Evolutionary conservation across 2,888 invertebrate species (phyloP), one percentile per base, ranked within the genome.

Genomic region (Carpatolechia fugitivella): DNA sequence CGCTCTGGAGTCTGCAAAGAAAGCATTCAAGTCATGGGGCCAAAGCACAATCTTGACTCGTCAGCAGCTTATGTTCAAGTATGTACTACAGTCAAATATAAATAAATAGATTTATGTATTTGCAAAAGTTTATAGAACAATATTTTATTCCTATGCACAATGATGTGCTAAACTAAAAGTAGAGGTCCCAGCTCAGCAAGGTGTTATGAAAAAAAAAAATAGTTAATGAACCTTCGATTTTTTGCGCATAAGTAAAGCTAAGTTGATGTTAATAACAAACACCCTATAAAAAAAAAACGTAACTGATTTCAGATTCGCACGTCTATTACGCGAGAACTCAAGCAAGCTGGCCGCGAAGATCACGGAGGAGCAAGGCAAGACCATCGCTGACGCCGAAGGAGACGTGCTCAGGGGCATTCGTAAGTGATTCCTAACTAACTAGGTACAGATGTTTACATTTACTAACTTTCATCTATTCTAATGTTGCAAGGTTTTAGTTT

Each of bases 391-490:
- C 89, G 99, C 99, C 0, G 98, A 99, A 80, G 99, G 99, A 36
- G 99, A 99, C 87, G 99, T 99, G 1, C 92, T 98, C 57, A 93
- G 99, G 78, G 99, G 99, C 58, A 92, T 99, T 58, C 99, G 98
- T 98, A 91, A 94, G 96, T 94, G 59, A n/a, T 11, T 46, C 24
- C 6, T 24, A 24, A n/a, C n/a, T n/a, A n/a, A n/a, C n/a, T n/a
- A n/a, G n/a, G n/a, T n/a, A n/a, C n/a, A n/a, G n/a, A n/a, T n/a
- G n/a, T n/a, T n/a, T n/a, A n/a, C n/a, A n/a, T n/a, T n/a, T n/a
- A n/a, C n/a, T n/a, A n/a, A n/a, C n/a, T n/a, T n/a, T n/a, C n/a
- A n/a, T n/a, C n/a, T n/a, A n/a, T n/a, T n/a, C n/a, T n/a, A n/a
- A n/a, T n/a, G n/a, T n/a, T n/a, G n/a, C n/a, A n/a, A n/a, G n/a